Evolutionary conservation across 2,888 invertebrate species (phyloP).

Genomic region (Anticlea derivata): DNA sequence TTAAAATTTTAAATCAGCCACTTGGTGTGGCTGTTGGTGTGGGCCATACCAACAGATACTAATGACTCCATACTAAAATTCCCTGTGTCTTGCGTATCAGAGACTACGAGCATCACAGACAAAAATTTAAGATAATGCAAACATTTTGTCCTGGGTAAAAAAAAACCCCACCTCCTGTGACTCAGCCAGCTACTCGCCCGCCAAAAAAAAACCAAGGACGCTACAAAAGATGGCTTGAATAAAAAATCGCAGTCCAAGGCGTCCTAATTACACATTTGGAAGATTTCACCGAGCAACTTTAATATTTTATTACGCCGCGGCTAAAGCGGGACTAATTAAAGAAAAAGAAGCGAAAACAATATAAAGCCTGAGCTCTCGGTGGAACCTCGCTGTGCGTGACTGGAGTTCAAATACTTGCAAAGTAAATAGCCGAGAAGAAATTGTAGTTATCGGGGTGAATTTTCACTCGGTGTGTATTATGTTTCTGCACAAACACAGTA

Average conservation of each 20-base stretch:
- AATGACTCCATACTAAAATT: too few species aligned
- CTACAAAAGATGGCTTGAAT: not conserved
- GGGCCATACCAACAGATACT: too few species aligned
- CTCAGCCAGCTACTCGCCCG: too few species aligned
- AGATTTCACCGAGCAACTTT: conserved; percentile 37
- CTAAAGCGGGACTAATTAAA: conserved; percentile 58
- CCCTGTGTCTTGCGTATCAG: too few species aligned
- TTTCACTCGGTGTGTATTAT: conserved; percentile 3
- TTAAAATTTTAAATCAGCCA: too few species aligned
- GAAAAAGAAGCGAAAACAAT: conserved; percentile 56
- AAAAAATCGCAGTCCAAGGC: conserved; percentile 9
- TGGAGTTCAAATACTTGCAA: conserved; percentile 44
- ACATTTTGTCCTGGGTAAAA: too few species aligned
- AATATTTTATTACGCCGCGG: conserved; percentile 52
- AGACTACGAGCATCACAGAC: too few species aligned
- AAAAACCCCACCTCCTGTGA: too few species aligned
- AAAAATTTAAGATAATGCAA: too few species aligned
- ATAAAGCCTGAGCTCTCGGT: conserved; percentile 49
- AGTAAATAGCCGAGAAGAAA: conserved; percentile 41
- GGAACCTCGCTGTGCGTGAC: conserved; percentile 55
- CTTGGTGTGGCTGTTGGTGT: too few species aligned
- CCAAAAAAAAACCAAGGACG: too few species aligned
- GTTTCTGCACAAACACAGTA: not conserved
- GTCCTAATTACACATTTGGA: conserved; percentile 32
- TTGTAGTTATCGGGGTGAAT: conserved; percentile 34